Evolutionary conservation across 2,888 invertebrate species (phyloP).

Genomic region (Melieria picta): DNA sequence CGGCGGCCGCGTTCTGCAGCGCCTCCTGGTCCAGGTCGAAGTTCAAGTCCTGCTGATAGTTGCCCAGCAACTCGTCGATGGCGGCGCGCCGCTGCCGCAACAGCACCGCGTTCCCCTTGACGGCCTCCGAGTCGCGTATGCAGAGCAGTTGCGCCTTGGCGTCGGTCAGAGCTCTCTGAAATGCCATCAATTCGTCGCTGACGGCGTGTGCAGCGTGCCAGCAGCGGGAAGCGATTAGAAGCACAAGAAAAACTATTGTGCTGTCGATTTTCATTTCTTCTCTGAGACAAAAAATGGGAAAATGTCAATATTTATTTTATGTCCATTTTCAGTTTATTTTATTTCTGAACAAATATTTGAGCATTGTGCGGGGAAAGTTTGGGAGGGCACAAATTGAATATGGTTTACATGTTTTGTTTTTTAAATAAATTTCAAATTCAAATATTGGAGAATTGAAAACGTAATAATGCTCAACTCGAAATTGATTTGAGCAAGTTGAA

Average conservation of each 20-base stretch:
- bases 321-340: neutral
- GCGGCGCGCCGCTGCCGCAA: constrained; percentile 48
- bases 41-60: constrained; percentile 39
- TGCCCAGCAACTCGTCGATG: constrained; percentile 51
- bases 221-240: constrained; percentile 22
- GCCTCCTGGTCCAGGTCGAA: constrained; percentile 13
- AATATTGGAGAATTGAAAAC: too few species aligned
- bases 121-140: constrained; percentile 22
- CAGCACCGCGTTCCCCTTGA: constrained; percentile 25
- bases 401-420: constrained; percentile 5
- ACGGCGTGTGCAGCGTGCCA: constrained; percentile 25
- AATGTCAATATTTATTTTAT: constrained; percentile 11
- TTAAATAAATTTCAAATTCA: neutral
- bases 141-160: constrained; percentile 44
- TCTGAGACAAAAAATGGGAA: constrained; percentile 24
- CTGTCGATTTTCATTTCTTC: constrained; percentile 28
- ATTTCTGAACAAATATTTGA: neutral
- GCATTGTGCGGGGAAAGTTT: too few species aligned
- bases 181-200: constrained; percentile 45
- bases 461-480: too few species aligned
- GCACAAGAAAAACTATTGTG: constrained; percentile 21
- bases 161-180: constrained; percentile 47
- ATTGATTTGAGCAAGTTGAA: too few species aligned
- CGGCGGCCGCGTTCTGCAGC: neutral
- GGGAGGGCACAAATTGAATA: neutral